Base-by-base conservation (phyloP, 2,797 vertebrate species). In the Alauda arvensis region DNA sequence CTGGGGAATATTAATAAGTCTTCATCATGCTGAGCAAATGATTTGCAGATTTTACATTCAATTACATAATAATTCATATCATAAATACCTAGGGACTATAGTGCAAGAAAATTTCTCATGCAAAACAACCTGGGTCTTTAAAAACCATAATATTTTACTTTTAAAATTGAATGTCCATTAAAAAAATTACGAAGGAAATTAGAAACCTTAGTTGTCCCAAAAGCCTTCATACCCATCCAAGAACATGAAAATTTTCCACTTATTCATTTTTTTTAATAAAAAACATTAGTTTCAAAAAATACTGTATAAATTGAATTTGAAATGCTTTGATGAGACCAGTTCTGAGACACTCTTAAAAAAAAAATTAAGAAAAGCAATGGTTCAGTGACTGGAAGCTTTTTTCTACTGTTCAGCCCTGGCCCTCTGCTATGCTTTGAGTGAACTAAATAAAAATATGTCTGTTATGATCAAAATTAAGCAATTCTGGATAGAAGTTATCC, bases 1-100 rank as follows among this genome's bases (percentile, higher is more conserved):
- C 55, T 65, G 26, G 83, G 88, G 85, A 90, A 78, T 84, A 67
- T 37, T 77, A 51, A 39, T 57, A 55, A 76, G 31, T 52, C 65
- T 80, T 40, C 55, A 84, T n/a, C 63, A 80, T 26, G 34, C 39
- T 84, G 88, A 88, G 87, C 51, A 77, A 91, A 77, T 85, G 53
- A 88, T 87, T 71, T 67, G 28, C 42, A 78, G 76, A 85, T 66
- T 71, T 85, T 88, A 21, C 31, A 80, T 93, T 77, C 37, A 77
- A 33, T 94, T 87, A 80, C 62, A 17, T 62, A 87, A 87, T 62
- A 56, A 80, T 69, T 76, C n/a, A 26, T 21, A 52, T 61, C 19
- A 10, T 53, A 91, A 92, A 48, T 56, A 57, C 34, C 26, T 25
- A 56, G 55, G 37, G 14, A 49, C 12, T 46, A 1, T 7, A 60